Base-by-base conservation (phyloP, 2,113 vertebrate species). In the Telmatochromis brichardi region DNA sequence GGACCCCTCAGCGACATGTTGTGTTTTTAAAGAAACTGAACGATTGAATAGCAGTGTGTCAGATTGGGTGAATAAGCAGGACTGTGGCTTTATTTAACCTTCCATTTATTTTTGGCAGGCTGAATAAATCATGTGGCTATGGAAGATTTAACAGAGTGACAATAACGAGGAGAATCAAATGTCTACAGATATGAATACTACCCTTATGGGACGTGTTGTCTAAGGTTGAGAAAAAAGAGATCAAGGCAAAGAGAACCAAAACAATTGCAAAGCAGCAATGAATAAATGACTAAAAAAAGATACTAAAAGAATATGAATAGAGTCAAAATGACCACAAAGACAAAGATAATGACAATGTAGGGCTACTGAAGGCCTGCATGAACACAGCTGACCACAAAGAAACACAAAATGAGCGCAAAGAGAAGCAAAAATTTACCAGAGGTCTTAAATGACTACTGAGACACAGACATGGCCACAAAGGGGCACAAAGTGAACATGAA, bases 11-110 rank as follows among this genome's bases (percentile, higher is more conserved):
- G 2, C 6, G 45, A 85, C 88, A 65, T 76, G 37, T 73, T 37
- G 81, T 42, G 73, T 80, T 91, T 51, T 91, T 45, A 78, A 79
- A 82, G 80, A 68, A 84, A 86, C 11, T 21, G 76, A 85, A 45
- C 42, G 80, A 68, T 4, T 68, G 12, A 84, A 90, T 8, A 78
- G 17, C 83, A 65, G 53, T 5, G 3, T n/a, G 53, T 82, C 58
- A 47, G 82, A 54, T 31, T 3, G 68, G 65, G 78, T 26, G 73
- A 86, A 80, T n/a, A 63, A 83, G 51, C n/a, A 42, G n/a, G 19
- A 55, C 35, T 33, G 80, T 8, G 37, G 63, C 80, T 90, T 85
- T 47, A 78, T 83, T 79, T 78, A 40, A 81, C 68, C 31, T 21
- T 37, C n/a, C 6, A 80, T 81, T 82, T 21, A 50, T 23, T 82